These are phyloP conservation scores for Carterocephalus palaemon DNA, from an alignment of 2,888 invertebrate species.

Conservation along the genomic window DNA sequence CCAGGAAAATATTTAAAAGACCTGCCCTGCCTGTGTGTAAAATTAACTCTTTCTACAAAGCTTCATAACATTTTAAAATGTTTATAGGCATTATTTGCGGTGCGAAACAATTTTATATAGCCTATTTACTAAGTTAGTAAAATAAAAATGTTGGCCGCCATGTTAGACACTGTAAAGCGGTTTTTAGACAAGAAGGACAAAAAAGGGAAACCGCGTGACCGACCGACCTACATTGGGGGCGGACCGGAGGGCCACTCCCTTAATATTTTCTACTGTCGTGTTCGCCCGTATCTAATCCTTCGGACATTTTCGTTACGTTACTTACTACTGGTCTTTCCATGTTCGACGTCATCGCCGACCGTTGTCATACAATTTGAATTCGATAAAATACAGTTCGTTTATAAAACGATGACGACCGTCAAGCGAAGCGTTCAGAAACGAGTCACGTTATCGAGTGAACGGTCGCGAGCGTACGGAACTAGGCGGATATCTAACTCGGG, in stretches of 20 bases:
- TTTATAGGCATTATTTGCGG: too few relatives aligned
- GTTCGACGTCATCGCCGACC: constrained; percentile 21
- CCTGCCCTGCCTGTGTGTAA: too few relatives aligned
- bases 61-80: too few relatives aligned
- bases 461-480: constrained; percentile 32
- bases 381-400: constrained; percentile 34
- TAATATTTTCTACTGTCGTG: constrained; percentile 23
- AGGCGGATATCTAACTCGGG: constrained; percentile 44
- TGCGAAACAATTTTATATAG: too few relatives aligned
- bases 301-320: too few relatives aligned
- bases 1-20: too few relatives aligned
- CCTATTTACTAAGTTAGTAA: too few relatives aligned
- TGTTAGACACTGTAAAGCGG: too few relatives aligned
- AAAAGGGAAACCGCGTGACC: constrained; percentile 1
- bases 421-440: constrained; percentile 35
- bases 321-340: too few relatives aligned
- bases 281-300: constrained; percentile 13
- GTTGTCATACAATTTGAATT: constrained; percentile 26
- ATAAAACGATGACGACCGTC: constrained; percentile 30
- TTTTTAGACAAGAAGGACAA: too few relatives aligned
- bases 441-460: constrained; percentile 40
- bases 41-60: too few relatives aligned
- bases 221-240: constrained; percentile 16
- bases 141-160: too few relatives aligned
- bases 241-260: constrained; percentile 21